Evolutionary conservation across 2,888 invertebrate species (phyloP).

Genomic region (Lydus trimaculatus): DNA sequence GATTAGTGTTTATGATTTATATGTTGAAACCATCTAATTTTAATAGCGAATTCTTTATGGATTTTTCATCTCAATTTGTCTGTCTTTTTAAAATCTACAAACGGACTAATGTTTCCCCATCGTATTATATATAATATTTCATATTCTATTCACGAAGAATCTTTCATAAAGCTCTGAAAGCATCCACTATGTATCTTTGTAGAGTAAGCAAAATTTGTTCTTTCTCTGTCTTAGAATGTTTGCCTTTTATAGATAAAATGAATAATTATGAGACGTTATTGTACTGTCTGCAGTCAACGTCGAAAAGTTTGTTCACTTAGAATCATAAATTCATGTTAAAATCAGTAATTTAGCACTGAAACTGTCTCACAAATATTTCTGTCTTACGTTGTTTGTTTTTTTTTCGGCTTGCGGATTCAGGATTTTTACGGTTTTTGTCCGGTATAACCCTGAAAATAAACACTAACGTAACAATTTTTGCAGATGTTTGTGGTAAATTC

Average conservation of each 20-base stretch:
- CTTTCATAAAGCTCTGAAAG: not conserved
- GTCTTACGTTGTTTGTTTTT: too few species aligned
- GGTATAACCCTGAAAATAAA: too few species aligned
- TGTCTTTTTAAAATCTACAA: not conserved
- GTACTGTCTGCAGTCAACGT: constrained; percentile 8
- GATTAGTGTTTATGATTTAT: too few species aligned
- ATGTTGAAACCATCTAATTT: too few species aligned
- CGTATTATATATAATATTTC: not conserved
- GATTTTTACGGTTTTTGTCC: too few species aligned
- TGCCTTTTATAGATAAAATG: not conserved
- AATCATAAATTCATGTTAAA: not conserved
- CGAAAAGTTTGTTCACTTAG: not conserved
- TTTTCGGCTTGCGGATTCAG: too few species aligned
- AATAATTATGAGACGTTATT: not conserved
- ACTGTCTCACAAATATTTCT: too few species aligned
- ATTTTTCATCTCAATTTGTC: too few species aligned
- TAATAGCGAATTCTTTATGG: too few species aligned
- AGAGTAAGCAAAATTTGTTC: not conserved
- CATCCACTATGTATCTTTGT: not conserved
- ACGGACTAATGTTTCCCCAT: not conserved
- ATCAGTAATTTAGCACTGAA: too few species aligned
- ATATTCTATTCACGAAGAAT: not conserved
- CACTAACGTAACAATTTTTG: too few species aligned
- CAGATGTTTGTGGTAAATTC: too few species aligned
- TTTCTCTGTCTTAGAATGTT: not conserved